Evolutionary conservation across 1,140 invertebrate species (phyloP), one percentile per base, ranked within the genome.

Genomic region (Drosophila ananassae): DNA sequence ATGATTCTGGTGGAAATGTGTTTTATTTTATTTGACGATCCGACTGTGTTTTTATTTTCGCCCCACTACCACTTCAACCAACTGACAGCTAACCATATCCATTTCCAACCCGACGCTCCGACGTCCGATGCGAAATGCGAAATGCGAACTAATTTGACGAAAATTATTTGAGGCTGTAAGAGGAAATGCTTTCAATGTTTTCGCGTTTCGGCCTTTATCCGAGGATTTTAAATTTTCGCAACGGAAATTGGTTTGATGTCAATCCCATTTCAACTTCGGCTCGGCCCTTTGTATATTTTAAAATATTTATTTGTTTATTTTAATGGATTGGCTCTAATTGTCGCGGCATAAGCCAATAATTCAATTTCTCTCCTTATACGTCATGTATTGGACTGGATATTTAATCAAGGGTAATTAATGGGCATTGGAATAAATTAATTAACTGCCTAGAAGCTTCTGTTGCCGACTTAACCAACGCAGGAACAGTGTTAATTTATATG

Each of bases 401-500:
- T 37, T 37, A 37, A 37, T 37, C 10, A 37, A 37, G 12, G 10
- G 9, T 37, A 10, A 37, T 37, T 10, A 37, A 37, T 37, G 34
- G 34, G 12, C 10, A 37, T 37, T 10, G 10, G n/a, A 37, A 37
- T 37, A 37, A 37, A 12, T 37, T 37, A 37, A 37, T 12, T 37
- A 10, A 8, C 8, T 32, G 9, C 9, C 8, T 8, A 10, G 32
- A 8, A 1, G 3, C 9, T 8, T 32, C 32, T 32, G 8, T 10
- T 32, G 32, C 32, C 32, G 9, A 32, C 32, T 32, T 8, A 28
- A 6, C 25, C 25, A 28, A 4, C 34, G n/a, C n/a, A n/a, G n/a
- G n/a, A n/a, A n/a, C n/a, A n/a, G n/a, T n/a, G n/a, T n/a, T 79
- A 87, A 85, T 85, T 87, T 87, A 78, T 85, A 78, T 87, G 78